A percentile compares a stretch with the other conserved stretches of the same genome.
phyloP scores from a whole-genome alignment of 2,888 invertebrate genomes.

The Ditula angustiorana region DNA sequence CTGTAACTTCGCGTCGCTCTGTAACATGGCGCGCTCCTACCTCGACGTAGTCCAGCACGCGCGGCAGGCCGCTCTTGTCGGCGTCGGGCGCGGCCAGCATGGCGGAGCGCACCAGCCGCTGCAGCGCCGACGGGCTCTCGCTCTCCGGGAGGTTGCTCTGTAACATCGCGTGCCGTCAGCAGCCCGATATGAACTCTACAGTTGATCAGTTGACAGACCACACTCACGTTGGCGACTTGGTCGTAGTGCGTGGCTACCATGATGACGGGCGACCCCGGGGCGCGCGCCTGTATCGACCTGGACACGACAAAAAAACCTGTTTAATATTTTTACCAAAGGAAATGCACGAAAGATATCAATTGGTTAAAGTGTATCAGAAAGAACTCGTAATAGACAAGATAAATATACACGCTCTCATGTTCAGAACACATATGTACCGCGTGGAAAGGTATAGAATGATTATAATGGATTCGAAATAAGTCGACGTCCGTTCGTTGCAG shows the following conservation, averaged over 20 bases:
- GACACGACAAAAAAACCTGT: slow-evolving; percentile 60
- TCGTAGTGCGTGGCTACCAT: slow-evolving; percentile 99
- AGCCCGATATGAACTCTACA: too few species aligned
- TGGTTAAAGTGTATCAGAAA: too few species aligned
- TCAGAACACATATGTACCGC: too few species aligned
- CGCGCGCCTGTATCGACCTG: slow-evolving; percentile 90
- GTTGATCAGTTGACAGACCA: too few species aligned
- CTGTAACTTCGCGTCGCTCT: too few species aligned
- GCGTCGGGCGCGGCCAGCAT: slow-evolving; percentile 98
- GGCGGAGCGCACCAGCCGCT: slow-evolving; percentile 93
- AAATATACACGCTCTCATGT: too few species aligned
- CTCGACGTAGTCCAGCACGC: slow-evolving; percentile 96
- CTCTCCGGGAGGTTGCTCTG: slow-evolving; percentile 67
- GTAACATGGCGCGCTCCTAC: slow-evolving; percentile 83
- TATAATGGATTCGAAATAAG: too few species aligned
- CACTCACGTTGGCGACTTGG: slow-evolving; percentile 86
- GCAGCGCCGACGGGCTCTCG: slow-evolving; percentile 91
- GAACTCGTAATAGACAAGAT: too few species aligned
- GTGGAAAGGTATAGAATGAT: too few species aligned
- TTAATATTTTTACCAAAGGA: too few species aligned
- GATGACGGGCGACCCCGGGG: slow-evolving; percentile 98
- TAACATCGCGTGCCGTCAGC: background rate
- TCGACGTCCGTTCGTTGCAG: too few species aligned
- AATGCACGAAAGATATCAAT: too few species aligned
- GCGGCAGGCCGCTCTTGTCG: slow-evolving; percentile 97